Conservation (phyloP, 2,888 invertebrate species). For the Nebria brevicollis region DNA sequence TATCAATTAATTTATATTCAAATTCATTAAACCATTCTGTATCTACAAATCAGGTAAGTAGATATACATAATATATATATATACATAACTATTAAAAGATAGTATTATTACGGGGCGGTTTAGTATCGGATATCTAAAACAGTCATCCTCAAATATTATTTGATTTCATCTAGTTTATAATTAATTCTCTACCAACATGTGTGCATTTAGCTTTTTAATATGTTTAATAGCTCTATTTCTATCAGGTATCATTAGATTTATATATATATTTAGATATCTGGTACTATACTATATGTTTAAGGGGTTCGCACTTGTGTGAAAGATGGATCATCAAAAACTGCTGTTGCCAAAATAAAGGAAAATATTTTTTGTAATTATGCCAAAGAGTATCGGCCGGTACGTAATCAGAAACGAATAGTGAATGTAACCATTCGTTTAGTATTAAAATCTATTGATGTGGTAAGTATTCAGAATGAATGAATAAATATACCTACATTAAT, state of each 20-base stretch:
- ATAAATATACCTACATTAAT: neutral
- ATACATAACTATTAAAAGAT: too few relatives aligned
- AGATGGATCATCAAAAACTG: conserved; percentile 21
- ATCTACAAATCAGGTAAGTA: too few relatives aligned
- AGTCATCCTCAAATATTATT: neutral
- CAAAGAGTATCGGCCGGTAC: conserved; percentile 31
- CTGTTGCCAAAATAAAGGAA: conserved; percentile 27
- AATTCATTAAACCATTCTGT: too few relatives aligned
- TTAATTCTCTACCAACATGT: neutral
- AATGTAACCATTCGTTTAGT: conserved; percentile 31
- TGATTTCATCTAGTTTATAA: neutral
- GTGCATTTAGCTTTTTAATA: neutral
- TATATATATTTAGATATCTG: neutral
- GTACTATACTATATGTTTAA: neutral
- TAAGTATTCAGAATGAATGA: neutral
- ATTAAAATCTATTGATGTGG: neutral
- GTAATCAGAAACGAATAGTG: conserved; percentile 23
- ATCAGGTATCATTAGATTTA: neutral
- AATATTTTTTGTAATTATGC: conserved; percentile 40
- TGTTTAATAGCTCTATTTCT: neutral
- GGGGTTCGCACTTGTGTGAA: conserved; percentile 16
- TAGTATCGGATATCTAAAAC: neutral
- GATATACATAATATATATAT: too few relatives aligned
- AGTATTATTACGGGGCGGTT: neutral
- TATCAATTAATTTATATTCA: neutral